Evolutionary conservation across 2,113 vertebrate species (phyloP).

Genomic region (Rhinolophus sinicus): DNA sequence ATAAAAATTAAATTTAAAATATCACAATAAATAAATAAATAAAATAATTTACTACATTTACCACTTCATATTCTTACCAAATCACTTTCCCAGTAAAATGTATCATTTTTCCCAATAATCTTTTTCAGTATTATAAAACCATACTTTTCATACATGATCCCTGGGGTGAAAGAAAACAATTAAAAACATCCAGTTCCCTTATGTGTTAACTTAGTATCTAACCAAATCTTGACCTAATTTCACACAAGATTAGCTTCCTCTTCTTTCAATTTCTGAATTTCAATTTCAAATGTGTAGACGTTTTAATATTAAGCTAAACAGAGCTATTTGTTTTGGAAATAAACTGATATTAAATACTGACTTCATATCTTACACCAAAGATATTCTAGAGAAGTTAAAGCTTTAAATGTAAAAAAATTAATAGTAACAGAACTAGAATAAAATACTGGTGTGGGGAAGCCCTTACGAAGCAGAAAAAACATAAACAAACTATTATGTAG

Average conservation of each 20-base stretch:
- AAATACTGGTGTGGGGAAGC: background rate
- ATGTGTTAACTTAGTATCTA: constrained; percentile 72
- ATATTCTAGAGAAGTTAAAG: background rate
- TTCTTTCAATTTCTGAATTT: constrained; percentile 69
- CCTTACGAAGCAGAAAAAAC: background rate
- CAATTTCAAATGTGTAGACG: constrained; percentile 67
- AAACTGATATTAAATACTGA: constrained; percentile 50
- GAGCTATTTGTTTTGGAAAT: constrained; percentile 35
- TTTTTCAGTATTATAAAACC: constrained; percentile 46
- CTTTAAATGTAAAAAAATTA: background rate
- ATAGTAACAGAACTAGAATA: constrained; percentile 1
- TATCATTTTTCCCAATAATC: background rate
- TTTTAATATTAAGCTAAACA: constrained; percentile 76
- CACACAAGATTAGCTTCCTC: constrained; percentile 77
- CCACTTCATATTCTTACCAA: background rate
- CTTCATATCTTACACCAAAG: background rate
- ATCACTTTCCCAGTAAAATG: background rate
- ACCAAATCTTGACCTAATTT: constrained; percentile 81
- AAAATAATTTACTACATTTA: background rate
- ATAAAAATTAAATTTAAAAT: too few species aligned
- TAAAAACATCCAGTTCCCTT: constrained; percentile 68
- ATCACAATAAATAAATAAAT: background rate
- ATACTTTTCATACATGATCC: background rate
- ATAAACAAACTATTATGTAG: background rate
- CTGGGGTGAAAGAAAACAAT: constrained; percentile 68